A percentile compares a stretch with the other conserved stretches of the same genome.
Conservation (phyloP, 2,888 invertebrate species). For the Bombylius major region DNA sequence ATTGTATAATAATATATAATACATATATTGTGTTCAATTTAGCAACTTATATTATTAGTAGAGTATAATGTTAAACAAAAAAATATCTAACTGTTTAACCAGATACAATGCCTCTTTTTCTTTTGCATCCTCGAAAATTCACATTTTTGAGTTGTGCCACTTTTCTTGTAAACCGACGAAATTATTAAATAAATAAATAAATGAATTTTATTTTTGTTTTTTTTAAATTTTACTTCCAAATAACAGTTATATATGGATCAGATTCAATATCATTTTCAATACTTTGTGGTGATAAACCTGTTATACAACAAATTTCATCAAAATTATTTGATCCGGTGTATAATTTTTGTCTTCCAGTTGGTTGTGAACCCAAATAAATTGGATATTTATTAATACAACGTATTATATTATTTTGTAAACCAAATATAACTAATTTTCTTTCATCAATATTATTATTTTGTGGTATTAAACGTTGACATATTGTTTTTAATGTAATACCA, state of each 20-base stretch:
- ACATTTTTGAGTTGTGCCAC: too few species aligned
- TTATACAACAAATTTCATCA: conserved; percentile 84
- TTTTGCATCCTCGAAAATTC: too few species aligned
- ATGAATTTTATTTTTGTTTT: too few species aligned
- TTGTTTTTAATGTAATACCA: conserved; percentile 54
- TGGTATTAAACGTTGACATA: conserved; percentile 56
- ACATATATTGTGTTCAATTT: too few species aligned
- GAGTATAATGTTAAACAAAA: too few species aligned
- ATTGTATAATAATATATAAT: too few species aligned
- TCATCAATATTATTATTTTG: conserved; percentile 39
- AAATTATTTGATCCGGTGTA: conserved; percentile 71
- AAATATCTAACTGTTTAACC: too few species aligned
- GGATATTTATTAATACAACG: conserved; percentile 45
- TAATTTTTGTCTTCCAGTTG: conserved; percentile 44
- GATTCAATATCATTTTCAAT: conserved; percentile 72
- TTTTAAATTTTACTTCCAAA: conserved; percentile 54
- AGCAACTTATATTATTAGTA: too few species aligned
- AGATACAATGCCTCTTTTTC: too few species aligned
- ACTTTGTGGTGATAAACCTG: conserved; percentile 58
- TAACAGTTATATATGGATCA: conserved; percentile 66
- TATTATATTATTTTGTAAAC: conserved; percentile 45
- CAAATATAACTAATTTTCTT: conserved; percentile 44
- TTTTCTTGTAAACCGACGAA: too few species aligned
- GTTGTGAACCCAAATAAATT: conserved; percentile 37
- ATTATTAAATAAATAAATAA: too few species aligned